Evolutionary conservation across 2,113 vertebrate species (phyloP).

Genomic region (Hyperopisus bebe): DNA sequence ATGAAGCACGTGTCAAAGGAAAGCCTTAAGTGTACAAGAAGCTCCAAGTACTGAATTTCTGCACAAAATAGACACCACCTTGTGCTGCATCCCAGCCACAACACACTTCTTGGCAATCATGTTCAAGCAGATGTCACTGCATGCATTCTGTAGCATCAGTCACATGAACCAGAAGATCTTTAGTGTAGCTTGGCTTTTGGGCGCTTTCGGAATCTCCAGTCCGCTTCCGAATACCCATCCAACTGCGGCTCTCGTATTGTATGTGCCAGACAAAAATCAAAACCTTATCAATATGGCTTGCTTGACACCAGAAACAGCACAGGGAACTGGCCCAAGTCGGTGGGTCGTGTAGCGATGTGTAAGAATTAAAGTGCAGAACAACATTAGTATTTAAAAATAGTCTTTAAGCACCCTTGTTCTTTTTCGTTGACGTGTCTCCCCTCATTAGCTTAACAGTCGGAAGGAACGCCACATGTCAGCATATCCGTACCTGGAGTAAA

Average conservation of each 20-base stretch:
- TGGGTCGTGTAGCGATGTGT: constrained; percentile 7
- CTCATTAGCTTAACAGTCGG: not conserved
- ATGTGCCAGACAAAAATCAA: not conserved
- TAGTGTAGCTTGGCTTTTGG: not conserved
- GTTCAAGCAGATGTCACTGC: not conserved
- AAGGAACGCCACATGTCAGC: not conserved
- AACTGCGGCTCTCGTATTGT: not conserved
- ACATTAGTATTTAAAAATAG: constrained; percentile 6
- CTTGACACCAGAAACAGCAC: not conserved
- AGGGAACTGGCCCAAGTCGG: not conserved
- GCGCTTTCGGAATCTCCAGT: not conserved
- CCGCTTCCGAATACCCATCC: not conserved
- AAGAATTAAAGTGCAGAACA: constrained; percentile 16
- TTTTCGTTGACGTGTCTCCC: not conserved
- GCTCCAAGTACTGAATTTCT: not conserved
- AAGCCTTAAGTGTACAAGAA: not conserved
- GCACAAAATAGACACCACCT: not conserved
- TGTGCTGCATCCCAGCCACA: not conserved
- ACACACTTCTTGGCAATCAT: not conserved
- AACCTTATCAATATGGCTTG: not conserved
- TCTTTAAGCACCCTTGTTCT: constrained; percentile 12
- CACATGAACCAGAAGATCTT: not conserved
- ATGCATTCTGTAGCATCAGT: not conserved
- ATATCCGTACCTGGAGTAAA: not conserved
- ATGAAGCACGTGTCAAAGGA: not conserved